These are phyloP conservation scores for Entomobrya proxima DNA, from an alignment of 2,888 invertebrate species.

Conservation along the genomic window DNA sequence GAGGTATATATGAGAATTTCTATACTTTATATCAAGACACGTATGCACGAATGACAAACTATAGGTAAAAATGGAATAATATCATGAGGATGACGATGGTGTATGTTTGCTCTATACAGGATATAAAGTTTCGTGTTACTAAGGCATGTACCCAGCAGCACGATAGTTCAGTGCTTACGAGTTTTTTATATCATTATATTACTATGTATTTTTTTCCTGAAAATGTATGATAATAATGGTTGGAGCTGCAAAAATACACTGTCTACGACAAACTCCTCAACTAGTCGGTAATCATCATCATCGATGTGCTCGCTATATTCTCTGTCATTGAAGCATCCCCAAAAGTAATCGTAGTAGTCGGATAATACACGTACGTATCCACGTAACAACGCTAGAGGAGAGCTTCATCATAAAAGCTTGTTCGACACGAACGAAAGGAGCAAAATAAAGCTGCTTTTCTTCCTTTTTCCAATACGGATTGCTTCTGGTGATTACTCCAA, in stretches of 20 bases:
- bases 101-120: conserved; percentile 7
- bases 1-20: not conserved
- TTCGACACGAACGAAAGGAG: conserved; percentile 25
- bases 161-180: not conserved
- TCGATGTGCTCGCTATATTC: conserved; percentile 23
- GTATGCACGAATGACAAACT: not conserved
- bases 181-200: not conserved
- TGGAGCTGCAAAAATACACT: conserved; percentile 6
- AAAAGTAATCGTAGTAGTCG: conserved; percentile 21
- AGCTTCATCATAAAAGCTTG: conserved; percentile 47
- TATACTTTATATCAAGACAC: conserved; percentile 14
- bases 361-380: not conserved
- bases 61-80: not conserved
- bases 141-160: not conserved
- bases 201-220: not conserved
- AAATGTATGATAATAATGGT: not conserved
- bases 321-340: not conserved
- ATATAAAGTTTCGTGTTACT: not conserved
- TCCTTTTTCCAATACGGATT: conserved; percentile 57
- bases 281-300: conserved; percentile 38
- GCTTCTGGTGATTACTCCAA: conserved; percentile 60
- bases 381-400: not conserved
- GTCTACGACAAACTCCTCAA: conserved; percentile 49
- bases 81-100: conserved; percentile 16
- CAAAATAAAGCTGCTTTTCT: conserved; percentile 56